phyloP scores from a whole-genome alignment of 2,888 invertebrate species.

The Buathra laborator region DNA sequence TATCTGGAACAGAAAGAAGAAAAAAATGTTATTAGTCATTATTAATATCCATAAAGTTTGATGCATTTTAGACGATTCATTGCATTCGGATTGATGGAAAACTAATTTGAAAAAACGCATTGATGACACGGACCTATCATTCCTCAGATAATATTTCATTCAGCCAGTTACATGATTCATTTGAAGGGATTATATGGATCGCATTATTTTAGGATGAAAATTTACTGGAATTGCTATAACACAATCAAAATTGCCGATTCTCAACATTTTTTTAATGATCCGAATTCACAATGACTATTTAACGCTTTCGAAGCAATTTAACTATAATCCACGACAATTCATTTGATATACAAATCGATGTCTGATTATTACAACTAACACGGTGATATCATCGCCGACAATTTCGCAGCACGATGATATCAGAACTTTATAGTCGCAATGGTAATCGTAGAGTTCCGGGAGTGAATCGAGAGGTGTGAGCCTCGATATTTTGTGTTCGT shows the following conservation, averaged over 20 bases:
- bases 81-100: too few relatives aligned
- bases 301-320: not conserved
- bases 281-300: not conserved
- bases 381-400: not conserved
- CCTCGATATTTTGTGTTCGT: not conserved
- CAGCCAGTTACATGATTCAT: too few relatives aligned
- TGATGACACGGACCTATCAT: too few relatives aligned
- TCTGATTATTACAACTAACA: not conserved
- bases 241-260: too few relatives aligned
- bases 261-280: not conserved
- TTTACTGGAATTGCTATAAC: too few relatives aligned
- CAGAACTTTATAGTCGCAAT: too few relatives aligned
- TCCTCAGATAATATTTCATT: too few relatives aligned
- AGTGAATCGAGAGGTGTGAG: not conserved
- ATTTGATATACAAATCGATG: not conserved
- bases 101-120: too few relatives aligned
- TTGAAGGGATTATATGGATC: too few relatives aligned
- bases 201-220: too few relatives aligned
- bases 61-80: not conserved
- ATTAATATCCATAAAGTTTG: not conserved
- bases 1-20: slow-evolving; percentile 29
- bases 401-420: not conserved
- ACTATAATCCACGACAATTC: not conserved
- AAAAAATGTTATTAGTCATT: not conserved
- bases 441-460: not conserved